Evolutionary conservation across 1,140 invertebrate species (phyloP).

Genomic region (Hylaeus anthracinus): DNA sequence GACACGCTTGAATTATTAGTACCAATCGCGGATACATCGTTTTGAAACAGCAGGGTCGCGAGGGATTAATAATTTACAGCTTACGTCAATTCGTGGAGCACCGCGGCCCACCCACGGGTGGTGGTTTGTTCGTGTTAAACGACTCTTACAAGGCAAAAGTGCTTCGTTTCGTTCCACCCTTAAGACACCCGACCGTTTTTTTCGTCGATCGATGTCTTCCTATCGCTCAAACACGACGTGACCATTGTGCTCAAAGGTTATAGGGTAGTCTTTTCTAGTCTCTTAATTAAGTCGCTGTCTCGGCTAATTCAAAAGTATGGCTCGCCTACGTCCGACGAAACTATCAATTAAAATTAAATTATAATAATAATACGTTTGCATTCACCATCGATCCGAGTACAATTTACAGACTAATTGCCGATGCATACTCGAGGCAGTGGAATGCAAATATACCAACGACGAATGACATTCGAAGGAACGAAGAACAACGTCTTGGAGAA

Average conservation of each 20-base stretch:
- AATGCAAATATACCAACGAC: too few relatives aligned
- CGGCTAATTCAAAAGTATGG: constrained; percentile 1
- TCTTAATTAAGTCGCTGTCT: constrained; percentile 36
- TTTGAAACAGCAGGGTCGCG: constrained; percentile 3
- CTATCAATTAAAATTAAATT: background rate
- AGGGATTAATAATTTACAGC: constrained; percentile 28
- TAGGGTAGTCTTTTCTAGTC: constrained; percentile 12
- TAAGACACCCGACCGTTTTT: constrained; percentile 19
- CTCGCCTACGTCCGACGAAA: background rate
- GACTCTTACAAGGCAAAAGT: constrained; percentile 9
- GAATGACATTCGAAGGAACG: too few relatives aligned
- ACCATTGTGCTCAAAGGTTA: constrained; percentile 34
- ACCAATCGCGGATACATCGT: background rate
- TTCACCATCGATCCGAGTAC: too few relatives aligned
- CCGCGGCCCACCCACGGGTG: background rate
- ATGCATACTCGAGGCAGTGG: too few relatives aligned
- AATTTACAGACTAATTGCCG: too few relatives aligned
- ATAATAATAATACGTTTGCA: too few relatives aligned
- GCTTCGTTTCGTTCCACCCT: background rate
- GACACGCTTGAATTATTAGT: constrained; percentile 20
- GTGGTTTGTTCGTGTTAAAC: constrained; percentile 13
- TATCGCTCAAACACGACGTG: constrained; percentile 18
- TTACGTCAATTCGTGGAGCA: background rate
- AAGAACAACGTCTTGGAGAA: too few relatives aligned
- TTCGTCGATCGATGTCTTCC: constrained; percentile 25